Percentiles rank a stretch among this genome's conserved stretches.
These are phyloP conservation scores for Hystrix brachyura DNA, from an alignment of 2,113 vertebrate species.

Conservation along the genomic window DNA sequence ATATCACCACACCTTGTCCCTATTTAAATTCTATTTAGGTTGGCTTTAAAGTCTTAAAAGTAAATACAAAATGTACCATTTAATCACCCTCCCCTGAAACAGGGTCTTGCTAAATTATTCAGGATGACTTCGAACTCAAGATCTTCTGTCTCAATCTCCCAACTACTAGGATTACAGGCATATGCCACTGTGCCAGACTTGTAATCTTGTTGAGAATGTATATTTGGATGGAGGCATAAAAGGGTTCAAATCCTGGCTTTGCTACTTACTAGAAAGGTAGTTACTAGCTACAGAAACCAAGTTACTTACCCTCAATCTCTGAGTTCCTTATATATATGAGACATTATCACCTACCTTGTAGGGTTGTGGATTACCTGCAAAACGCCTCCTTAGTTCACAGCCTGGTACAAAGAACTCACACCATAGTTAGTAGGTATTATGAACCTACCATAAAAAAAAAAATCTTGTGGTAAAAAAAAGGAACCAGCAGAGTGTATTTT, in stretches of 20 bases:
- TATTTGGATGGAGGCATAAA: neutral
- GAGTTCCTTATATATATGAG: neutral
- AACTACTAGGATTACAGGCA: neutral
- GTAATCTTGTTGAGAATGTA: neutral
- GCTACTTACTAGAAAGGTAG: neutral
- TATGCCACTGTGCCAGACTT: neutral
- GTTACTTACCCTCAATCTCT: slow-evolving; percentile 7
- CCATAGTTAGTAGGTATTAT: neutral
- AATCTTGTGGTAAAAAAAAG: neutral
- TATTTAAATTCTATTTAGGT: slow-evolving; percentile 17
- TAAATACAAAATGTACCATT: slow-evolving; percentile 39
- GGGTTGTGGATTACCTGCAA: neutral
- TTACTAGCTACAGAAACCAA: neutral
- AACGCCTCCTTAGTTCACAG: neutral
- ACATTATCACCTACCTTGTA: slow-evolving; percentile 44
- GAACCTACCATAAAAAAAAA: slow-evolving; percentile 21
- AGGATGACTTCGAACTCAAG: neutral
- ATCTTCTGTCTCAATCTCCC: neutral
- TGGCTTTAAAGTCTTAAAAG: neutral
- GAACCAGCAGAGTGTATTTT: neutral
- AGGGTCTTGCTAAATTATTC: neutral
- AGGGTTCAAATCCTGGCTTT: neutral
- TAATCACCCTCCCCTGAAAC: neutral
- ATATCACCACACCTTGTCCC: neutral
- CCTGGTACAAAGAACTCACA: neutral